These are phyloP conservation scores for Amphiduros pacificus DNA, from an alignment of 2,888 invertebrate genomes.

Conservation along the genomic window DNA sequence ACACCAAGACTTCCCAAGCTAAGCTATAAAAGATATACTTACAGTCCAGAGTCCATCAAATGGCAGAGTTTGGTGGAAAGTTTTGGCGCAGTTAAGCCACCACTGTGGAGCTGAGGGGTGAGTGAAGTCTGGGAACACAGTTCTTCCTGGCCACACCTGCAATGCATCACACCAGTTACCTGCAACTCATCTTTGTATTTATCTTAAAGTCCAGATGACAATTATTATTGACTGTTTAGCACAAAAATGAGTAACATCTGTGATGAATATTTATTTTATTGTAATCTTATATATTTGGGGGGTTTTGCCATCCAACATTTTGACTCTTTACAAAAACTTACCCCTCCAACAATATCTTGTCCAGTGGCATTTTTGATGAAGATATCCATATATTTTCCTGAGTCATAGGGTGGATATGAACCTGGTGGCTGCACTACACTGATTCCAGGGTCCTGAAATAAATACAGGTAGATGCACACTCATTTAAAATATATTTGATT, in stretches of 20 bases:
- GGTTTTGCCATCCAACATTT: too few relatives aligned
- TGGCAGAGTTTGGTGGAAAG: slow-evolving; percentile 31
- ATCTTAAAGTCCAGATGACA: too few relatives aligned
- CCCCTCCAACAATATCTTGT: slow-evolving; percentile 55
- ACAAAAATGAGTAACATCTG: too few relatives aligned
- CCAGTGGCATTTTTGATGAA: slow-evolving; percentile 72
- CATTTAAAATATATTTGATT: neutral
- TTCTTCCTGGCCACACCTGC: slow-evolving; percentile 42
- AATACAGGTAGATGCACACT: neutral
- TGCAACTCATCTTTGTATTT: too few relatives aligned
- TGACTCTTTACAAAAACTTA: too few relatives aligned
- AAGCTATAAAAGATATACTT: slow-evolving; percentile 21
- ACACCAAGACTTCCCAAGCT: too few relatives aligned
- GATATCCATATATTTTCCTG: slow-evolving; percentile 71
- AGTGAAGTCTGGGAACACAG: slow-evolving; percentile 37
- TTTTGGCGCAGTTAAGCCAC: slow-evolving; percentile 32
- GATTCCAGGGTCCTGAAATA: slow-evolving; percentile 70
- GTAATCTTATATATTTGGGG: too few relatives aligned
- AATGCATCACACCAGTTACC: neutral
- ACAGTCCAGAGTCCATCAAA: slow-evolving; percentile 53
- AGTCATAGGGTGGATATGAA: slow-evolving; percentile 75
- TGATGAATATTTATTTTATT: too few relatives aligned
- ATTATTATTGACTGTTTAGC: too few relatives aligned
- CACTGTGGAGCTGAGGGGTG: slow-evolving; percentile 27
- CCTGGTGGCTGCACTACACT: slow-evolving; percentile 63